Evolutionary conservation across 2,113 vertebrate genomes (phyloP).

Genomic region (Eulacestoma nigropectus): DNA sequence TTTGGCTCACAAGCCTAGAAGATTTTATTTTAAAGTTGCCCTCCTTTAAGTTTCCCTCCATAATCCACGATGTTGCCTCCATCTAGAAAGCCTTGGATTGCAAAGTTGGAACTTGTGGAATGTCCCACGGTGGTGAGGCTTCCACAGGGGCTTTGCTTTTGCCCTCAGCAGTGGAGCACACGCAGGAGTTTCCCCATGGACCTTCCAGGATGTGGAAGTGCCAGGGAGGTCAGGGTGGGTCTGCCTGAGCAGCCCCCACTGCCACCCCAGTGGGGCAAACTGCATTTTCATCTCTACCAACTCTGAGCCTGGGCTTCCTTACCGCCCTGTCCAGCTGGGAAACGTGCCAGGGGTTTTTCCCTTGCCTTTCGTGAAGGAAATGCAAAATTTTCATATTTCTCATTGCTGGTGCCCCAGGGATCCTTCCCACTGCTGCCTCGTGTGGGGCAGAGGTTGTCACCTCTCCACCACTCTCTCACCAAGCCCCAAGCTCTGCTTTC

Average conservation of each 20-base stretch:
- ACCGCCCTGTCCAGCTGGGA: background rate
- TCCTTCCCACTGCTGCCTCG: accelerated
- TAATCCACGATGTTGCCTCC: background rate
- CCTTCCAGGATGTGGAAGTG: background rate
- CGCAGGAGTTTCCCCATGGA: accelerated
- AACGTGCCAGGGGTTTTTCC: accelerated
- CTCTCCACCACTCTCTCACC: background rate
- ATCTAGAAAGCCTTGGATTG: background rate
- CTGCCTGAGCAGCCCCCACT: background rate
- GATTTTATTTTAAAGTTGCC: background rate
- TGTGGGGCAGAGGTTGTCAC: background rate
- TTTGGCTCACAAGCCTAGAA: background rate
- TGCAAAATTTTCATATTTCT: background rate
- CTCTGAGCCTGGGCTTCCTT: background rate
- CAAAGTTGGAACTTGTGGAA: background rate
- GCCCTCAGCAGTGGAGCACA: background rate
- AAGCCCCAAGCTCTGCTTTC: background rate
- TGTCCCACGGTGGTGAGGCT: background rate
- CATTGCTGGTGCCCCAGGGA: background rate
- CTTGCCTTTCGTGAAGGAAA: background rate
- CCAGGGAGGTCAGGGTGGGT: background rate
- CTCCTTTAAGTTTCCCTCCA: background rate
- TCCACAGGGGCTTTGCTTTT: background rate
- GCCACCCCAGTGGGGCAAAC: background rate
- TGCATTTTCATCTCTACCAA: background rate